A percentile compares a stretch with the other conserved stretches of the same genome.
Evolutionary conservation across 2,797 vertebrate species (phyloP).

Genomic region (Zenarchopterus dispar): DNA sequence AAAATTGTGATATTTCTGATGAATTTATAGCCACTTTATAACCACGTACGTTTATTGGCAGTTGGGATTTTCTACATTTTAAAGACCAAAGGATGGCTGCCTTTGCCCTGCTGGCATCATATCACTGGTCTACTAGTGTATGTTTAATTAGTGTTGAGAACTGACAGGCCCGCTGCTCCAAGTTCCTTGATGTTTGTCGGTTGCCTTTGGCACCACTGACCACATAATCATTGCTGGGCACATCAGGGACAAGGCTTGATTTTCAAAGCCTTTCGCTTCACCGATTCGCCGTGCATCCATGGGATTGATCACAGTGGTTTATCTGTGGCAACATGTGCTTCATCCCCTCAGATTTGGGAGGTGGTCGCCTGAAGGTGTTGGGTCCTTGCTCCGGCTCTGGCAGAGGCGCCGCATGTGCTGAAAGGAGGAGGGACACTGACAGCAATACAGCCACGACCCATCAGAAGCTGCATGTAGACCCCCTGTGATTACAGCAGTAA

Average conservation of each 20-base stretch:
- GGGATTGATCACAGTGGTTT: constrained; percentile 89
- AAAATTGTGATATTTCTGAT: constrained; percentile 17
- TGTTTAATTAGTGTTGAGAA: constrained; percentile 85
- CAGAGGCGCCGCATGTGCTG: constrained; percentile 63
- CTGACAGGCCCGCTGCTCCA: constrained; percentile 78
- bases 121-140: constrained; percentile 74
- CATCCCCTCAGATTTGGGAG: constrained; percentile 82
- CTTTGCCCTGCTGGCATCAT: constrained; percentile 64
- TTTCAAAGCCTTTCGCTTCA: constrained; percentile 86
- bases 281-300: constrained; percentile 86
- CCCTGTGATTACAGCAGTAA: constrained; percentile 80
- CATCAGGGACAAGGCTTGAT: constrained; percentile 85
- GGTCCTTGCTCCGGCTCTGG: constrained; percentile 77
- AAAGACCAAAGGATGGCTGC: constrained; percentile 66
- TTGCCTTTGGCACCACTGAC: constrained; percentile 85
- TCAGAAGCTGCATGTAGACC: constrained; percentile 77
- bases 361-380: constrained; percentile 77
- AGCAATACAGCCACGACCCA: constrained; percentile 72
- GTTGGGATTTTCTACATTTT: constrained; percentile 60
- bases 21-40: constrained; percentile 38
- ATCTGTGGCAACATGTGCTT: constrained; percentile 87
- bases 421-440: constrained; percentile 68
- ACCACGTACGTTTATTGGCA: constrained; percentile 45
- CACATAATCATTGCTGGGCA: constrained; percentile 85
- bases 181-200: constrained; percentile 85